phyloP scores from a whole-genome alignment of 2,113 vertebrate species.

The Corythornis cristatus region DNA sequence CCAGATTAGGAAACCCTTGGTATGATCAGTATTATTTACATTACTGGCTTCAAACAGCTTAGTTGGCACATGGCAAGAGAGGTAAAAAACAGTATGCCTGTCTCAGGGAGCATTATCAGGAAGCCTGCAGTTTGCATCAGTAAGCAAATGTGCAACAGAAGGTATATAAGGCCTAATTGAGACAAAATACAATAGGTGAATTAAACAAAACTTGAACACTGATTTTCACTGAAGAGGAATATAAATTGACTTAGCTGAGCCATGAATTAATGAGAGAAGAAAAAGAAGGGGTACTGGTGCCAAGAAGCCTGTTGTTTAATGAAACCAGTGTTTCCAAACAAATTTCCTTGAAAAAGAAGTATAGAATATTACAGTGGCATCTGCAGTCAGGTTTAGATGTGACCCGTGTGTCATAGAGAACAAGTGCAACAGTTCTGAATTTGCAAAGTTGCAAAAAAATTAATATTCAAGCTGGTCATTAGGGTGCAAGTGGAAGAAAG shows the following conservation, averaged over 20 bases:
- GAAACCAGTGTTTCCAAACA: neutral
- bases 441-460: neutral
- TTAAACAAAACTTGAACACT: neutral
- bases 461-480: neutral
- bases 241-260: neutral
- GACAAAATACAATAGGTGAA: neutral
- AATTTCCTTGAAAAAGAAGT: neutral
- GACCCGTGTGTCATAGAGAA: rapidly evolving
- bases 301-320: neutral
- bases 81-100: neutral
- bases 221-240: neutral
- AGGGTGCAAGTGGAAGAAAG: neutral
- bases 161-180: neutral
- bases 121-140: neutral
- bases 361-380: neutral
- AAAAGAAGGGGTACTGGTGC: neutral
- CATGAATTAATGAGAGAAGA: neutral
- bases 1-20: neutral
- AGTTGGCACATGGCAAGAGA: neutral
- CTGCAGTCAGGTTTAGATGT: neutral
- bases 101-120: neutral
- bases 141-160: neutral
- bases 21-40: neutral
- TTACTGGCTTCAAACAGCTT: neutral
- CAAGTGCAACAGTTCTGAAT: neutral